These are phyloP conservation scores for Diplodus sargus DNA, from an alignment of 2,797 vertebrate species.

Conservation along the genomic window DNA sequence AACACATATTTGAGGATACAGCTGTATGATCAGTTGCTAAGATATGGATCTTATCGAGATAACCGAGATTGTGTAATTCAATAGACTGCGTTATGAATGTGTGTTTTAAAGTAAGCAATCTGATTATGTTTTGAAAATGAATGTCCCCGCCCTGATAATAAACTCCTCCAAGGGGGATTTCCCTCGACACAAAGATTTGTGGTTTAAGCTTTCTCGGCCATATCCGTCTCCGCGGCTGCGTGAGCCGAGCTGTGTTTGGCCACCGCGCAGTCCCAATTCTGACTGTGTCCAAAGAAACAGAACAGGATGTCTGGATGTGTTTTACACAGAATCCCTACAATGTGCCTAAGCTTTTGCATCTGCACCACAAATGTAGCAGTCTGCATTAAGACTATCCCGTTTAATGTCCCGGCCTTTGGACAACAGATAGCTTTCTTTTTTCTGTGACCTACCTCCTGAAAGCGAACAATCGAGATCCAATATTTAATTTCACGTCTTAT, in stretches of 20 bases:
- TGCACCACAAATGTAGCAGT: conserved; percentile 40
- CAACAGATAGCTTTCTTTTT: conserved; percentile 10
- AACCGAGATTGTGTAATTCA: not conserved
- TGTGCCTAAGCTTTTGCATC: conserved; percentile 44
- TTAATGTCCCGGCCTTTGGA: conserved; percentile 14
- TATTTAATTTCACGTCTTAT: conserved; percentile 69
- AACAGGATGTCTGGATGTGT: conserved; percentile 75
- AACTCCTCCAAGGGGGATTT: conserved; percentile 56
- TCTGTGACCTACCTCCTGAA: conserved; percentile 33
- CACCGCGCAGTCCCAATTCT: conserved; percentile 39
- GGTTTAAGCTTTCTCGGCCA: conserved; percentile 52
- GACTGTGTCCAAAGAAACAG: conserved; percentile 58
- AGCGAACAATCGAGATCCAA: conserved; percentile 51
- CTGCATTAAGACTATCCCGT: conserved; percentile 15
- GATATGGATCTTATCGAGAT: conserved; percentile 8
- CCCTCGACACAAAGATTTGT: conserved; percentile 54
- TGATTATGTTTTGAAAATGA: conserved; percentile 24
- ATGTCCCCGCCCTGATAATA: conserved; percentile 13
- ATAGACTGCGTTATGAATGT: not conserved
- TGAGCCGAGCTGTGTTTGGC: conserved; percentile 51
- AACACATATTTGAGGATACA: conserved; percentile 14
- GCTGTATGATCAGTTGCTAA: conserved; percentile 8
- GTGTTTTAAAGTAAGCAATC: conserved; percentile 10
- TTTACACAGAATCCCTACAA: conserved; percentile 58
- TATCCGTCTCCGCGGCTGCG: conserved; percentile 59